These are phyloP conservation scores for Parnassius glacialis DNA, from an alignment of 2,888 invertebrate genomes.

Conservation along the genomic window DNA sequence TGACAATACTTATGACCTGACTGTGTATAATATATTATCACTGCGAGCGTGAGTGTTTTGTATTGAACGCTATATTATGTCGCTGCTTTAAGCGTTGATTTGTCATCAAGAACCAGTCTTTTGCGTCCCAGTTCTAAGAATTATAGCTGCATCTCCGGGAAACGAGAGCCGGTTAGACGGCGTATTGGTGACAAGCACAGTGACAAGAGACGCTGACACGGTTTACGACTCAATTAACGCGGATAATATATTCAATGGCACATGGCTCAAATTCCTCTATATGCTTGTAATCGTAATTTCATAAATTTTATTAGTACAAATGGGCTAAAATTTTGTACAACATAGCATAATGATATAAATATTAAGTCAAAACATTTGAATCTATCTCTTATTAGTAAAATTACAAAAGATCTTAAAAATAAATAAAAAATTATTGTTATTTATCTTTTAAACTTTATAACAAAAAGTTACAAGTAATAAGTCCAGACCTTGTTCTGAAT, in stretches of 20 bases:
- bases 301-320: neutral
- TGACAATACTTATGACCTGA: too few species aligned
- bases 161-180: slow-evolving; percentile 17
- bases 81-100: slow-evolving; percentile 31
- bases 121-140: slow-evolving; percentile 35
- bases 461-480: too few species aligned
- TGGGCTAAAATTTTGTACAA: too few species aligned
- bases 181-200: slow-evolving; percentile 9
- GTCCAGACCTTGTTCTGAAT: too few species aligned
- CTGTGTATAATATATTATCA: too few species aligned
- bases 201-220: slow-evolving; percentile 9
- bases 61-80: slow-evolving; percentile 13
- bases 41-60: too few species aligned
- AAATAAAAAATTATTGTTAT: too few species aligned
- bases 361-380: too few species aligned
- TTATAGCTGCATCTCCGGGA: slow-evolving; percentile 31
- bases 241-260: neutral
- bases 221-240: slow-evolving; percentile 1
- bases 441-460: too few species aligned
- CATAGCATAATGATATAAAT: too few species aligned
- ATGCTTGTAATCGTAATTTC: neutral
- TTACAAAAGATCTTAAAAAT: too few species aligned
- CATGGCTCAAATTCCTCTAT: neutral
- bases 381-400: too few species aligned
- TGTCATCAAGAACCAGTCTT: slow-evolving; percentile 27